Percentiles rank a stretch among this genome's conserved stretches.
These are phyloP conservation scores for Mormyrops attenuatus DNA, from an alignment of 2,797 vertebrate genomes.

Conservation along the genomic window DNA sequence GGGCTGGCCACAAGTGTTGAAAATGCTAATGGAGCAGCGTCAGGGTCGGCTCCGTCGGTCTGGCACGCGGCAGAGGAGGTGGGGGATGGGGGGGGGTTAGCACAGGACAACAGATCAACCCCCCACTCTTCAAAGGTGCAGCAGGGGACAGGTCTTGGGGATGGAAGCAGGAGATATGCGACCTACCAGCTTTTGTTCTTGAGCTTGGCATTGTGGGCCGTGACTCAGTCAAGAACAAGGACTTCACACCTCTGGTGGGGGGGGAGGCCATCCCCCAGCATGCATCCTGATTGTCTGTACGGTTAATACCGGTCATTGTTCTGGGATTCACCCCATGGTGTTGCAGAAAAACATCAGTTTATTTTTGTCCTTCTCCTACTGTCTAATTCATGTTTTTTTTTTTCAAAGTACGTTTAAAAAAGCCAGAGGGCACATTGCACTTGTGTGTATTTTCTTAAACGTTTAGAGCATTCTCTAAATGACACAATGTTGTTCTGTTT, in stretches of 20 bases:
- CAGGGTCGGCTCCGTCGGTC: conserved; percentile 71
- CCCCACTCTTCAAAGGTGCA: conserved; percentile 24
- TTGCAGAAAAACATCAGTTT: background rate
- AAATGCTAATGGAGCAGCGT: conserved; percentile 75
- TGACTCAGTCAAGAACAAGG: conserved; percentile 44
- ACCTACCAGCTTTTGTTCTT: conserved; percentile 61
- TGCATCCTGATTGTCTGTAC: background rate
- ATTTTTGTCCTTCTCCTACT: background rate
- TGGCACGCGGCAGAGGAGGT: conserved; percentile 54
- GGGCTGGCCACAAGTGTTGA: conserved; percentile 65
- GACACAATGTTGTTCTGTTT: background rate
- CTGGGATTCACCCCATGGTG: background rate
- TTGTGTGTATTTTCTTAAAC: background rate
- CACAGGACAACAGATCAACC: background rate
- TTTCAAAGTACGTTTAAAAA: background rate
- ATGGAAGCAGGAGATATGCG: conserved; percentile 29
- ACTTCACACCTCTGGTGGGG: conserved; percentile 46
- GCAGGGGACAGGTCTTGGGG: conserved; percentile 23
- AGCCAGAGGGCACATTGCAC: background rate
- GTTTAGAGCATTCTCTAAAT: background rate
- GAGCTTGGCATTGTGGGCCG: conserved; percentile 60
- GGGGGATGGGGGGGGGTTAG: conserved; percentile 33
- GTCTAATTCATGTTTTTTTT: background rate
- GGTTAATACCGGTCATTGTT: background rate
- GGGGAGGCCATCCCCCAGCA: background rate